These are phyloP conservation scores for Lacerta viridis DNA, from an alignment of 2,797 vertebrate genomes.

Conservation along the genomic window DNA sequence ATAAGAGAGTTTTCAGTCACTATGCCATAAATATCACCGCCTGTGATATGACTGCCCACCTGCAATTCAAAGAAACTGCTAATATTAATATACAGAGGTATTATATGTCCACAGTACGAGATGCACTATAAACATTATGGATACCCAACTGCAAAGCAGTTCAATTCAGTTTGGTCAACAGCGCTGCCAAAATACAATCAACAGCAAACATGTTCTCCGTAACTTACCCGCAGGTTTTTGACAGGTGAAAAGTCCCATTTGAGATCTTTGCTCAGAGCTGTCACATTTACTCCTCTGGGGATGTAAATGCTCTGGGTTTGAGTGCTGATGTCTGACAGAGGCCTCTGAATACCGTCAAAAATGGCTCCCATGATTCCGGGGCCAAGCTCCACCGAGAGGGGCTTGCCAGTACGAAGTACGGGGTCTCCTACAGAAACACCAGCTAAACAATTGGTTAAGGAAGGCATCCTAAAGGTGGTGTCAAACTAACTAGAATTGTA, in stretches of 20 bases:
- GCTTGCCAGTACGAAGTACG: slow-evolving; percentile 97
- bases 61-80: slow-evolving; percentile 66
- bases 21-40: slow-evolving; percentile 90
- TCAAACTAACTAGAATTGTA: not conserved
- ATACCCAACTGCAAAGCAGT: not conserved
- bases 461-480: slow-evolving; percentile 68
- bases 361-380: slow-evolving; percentile 99
- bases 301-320: slow-evolving; percentile 97
- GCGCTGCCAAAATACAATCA: no score
- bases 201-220: not conserved
- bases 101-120: not conserved
- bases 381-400: slow-evolving; percentile 95
- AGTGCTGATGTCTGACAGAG: slow-evolving; percentile 93
- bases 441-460: slow-evolving; percentile 86
- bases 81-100: not conserved
- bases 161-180: no score
- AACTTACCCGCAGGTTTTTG: slow-evolving; percentile 90
- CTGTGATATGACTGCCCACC: slow-evolving; percentile 94
- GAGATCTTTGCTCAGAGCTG: slow-evolving; percentile 91
- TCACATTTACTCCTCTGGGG: slow-evolving; percentile 96
- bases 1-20: slow-evolving; percentile 92
- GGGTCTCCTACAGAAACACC: slow-evolving; percentile 98
- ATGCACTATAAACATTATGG: no score
- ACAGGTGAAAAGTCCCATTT: slow-evolving; percentile 95
- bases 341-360: slow-evolving; percentile 99